These are phyloP conservation scores for Mizuhopecten yessoensis DNA, from an alignment of 1,140 invertebrate species.

Conservation along the genomic window DNA sequence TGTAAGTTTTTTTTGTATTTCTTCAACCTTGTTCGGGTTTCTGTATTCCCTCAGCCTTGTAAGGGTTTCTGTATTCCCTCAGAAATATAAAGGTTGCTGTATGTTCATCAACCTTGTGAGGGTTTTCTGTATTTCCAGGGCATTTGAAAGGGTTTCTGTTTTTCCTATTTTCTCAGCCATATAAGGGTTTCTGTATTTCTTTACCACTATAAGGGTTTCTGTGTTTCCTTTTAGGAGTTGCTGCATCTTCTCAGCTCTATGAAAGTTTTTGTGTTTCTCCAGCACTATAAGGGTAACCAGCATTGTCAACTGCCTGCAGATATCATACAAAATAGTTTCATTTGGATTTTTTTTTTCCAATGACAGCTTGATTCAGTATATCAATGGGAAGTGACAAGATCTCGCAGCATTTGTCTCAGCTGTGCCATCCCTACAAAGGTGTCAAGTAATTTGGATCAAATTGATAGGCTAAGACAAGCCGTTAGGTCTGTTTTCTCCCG, in stretches of 20 bases:
- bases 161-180: too few relatives aligned
- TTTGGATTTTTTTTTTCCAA: slow-evolving; percentile 10
- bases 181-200: too few relatives aligned
- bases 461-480: slow-evolving; percentile 24
- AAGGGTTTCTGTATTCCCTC: too few relatives aligned
- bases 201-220: too few relatives aligned
- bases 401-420: slow-evolving; percentile 35
- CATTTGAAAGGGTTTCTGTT: too few relatives aligned
- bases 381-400: slow-evolving; percentile 10
- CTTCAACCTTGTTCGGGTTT: too few relatives aligned
- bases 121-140: too few relatives aligned
- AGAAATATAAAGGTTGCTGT: too few relatives aligned
- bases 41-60: too few relatives aligned
- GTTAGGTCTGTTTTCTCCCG: slow-evolving; percentile 29
- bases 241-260: background rate
- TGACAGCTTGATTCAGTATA: slow-evolving; percentile 28
- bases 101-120: too few relatives aligned
- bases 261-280: background rate
- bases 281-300: background rate
- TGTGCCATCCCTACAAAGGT: slow-evolving; percentile 13
- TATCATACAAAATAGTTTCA: background rate
- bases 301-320: background rate
- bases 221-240: background rate
- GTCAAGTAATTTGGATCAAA: slow-evolving; percentile 39
- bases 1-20: too few relatives aligned